These are phyloP conservation scores for Schizothorax lantsangensis DNA, from an alignment of 2,797 vertebrate genomes.

Conservation along the genomic window DNA sequence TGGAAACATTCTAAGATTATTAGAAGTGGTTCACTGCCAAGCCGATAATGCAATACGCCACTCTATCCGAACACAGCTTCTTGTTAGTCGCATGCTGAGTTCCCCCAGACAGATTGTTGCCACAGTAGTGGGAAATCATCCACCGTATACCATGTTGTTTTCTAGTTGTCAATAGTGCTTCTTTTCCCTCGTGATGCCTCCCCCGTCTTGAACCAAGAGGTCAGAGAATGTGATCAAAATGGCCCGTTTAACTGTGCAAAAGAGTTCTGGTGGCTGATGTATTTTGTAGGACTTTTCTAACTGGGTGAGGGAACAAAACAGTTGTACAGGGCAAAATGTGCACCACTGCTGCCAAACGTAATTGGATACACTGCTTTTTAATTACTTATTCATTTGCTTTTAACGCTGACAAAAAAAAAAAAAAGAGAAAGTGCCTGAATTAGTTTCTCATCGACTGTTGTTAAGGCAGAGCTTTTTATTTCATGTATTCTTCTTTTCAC, in stretches of 20 bases:
- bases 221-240: slow-evolving; percentile 64
- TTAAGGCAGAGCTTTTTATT: slow-evolving; percentile 84
- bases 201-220: slow-evolving; percentile 65
- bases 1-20: slow-evolving; percentile 86
- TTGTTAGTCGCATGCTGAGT: slow-evolving; percentile 75
- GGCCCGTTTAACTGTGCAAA: slow-evolving; percentile 67
- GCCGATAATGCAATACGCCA: slow-evolving; percentile 90
- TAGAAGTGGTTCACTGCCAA: slow-evolving; percentile 99
- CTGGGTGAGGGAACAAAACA: slow-evolving; percentile 64
- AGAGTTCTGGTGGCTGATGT: slow-evolving; percentile 29
- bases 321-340: slow-evolving; percentile 70
- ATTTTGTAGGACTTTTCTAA: slow-evolving; percentile 62
- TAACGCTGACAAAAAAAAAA: slow-evolving; percentile 72
- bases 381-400: slow-evolving; percentile 66
- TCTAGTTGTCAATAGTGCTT: slow-evolving; percentile 69
- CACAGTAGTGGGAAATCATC: slow-evolving; percentile 74
- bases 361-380: slow-evolving; percentile 84
- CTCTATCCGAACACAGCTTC: slow-evolving; percentile 76
- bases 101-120: slow-evolving; percentile 72
- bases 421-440: slow-evolving; percentile 99
- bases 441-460: slow-evolving; percentile 91
- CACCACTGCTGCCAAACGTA: slow-evolving; percentile 85
- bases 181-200: slow-evolving; percentile 67
- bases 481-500: slow-evolving; percentile 74
- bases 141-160: slow-evolving; percentile 68